Conservation (phyloP, 1,140 invertebrate species). For the Diprion similis region DNA sequence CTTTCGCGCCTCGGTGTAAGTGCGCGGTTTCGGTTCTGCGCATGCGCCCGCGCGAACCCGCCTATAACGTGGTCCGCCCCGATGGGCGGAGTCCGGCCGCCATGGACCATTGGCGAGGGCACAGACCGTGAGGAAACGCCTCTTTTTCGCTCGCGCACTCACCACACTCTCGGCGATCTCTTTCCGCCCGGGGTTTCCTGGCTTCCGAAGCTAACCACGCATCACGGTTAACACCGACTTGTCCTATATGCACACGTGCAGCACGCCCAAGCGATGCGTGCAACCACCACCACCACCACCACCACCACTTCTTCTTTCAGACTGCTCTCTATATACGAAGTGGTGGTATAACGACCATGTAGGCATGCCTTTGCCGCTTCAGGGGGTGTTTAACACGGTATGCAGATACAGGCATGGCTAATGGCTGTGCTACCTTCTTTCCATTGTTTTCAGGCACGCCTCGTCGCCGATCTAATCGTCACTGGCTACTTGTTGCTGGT, state of each 20-base stretch:
- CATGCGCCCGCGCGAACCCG: conserved; percentile 25
- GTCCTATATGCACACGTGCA: background rate
- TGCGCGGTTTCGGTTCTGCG: conserved; percentile 6
- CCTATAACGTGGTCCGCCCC: conserved; percentile 44
- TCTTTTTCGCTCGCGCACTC: conserved; percentile 43
- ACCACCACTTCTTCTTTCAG: too few relatives aligned
- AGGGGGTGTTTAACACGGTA: too few relatives aligned
- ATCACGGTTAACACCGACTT: background rate
- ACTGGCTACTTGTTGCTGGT: too few relatives aligned
- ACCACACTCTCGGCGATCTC: too few relatives aligned
- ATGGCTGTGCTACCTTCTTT: too few relatives aligned
- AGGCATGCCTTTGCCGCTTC: too few relatives aligned
- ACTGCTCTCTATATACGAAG: too few relatives aligned
- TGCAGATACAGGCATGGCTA: background rate
- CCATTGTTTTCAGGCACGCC: too few relatives aligned
- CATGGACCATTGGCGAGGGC: conserved; percentile 55
- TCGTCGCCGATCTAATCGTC: too few relatives aligned
- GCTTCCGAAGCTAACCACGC: background rate
- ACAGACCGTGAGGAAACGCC: conserved; percentile 44
- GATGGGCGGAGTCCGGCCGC: conserved; percentile 52
- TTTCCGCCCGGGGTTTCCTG: background rate
- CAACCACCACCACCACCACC: too few relatives aligned
- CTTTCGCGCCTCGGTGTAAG: background rate
- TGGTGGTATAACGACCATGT: too few relatives aligned
- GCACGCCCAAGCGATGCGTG: too few relatives aligned